phyloP scores from a whole-genome alignment of 2,113 vertebrate species.

The Stictonetta naevosa region DNA sequence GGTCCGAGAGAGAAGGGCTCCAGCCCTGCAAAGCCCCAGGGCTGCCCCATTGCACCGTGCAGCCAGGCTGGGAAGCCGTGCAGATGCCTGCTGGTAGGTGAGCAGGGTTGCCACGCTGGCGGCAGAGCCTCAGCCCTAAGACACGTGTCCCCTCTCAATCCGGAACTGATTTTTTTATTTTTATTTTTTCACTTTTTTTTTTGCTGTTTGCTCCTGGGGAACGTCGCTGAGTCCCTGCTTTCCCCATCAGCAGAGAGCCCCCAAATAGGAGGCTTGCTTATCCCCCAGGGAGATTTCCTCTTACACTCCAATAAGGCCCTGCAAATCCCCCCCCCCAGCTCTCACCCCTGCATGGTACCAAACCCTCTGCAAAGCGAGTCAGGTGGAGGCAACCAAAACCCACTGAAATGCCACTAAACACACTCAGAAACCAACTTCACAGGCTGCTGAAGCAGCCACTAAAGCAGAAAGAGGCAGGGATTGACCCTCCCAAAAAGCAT shows the following conservation, averaged over 20 bases:
- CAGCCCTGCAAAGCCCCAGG: not conserved
- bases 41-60: accelerated
- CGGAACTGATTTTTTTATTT: not conserved
- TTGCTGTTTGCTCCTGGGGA: not conserved
- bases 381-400: not conserved
- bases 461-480: not conserved
- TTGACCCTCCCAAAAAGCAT: not conserved
- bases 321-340: too few species aligned
- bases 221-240: too few species aligned
- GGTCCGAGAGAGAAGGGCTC: too few species aligned
- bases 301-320: too few species aligned
- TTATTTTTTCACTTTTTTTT: not conserved
- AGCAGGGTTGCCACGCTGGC: not conserved
- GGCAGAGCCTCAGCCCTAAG: too few species aligned
- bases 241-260: too few species aligned
- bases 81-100: not conserved
- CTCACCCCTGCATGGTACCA: too few species aligned
- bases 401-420: not conserved
- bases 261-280: too few species aligned
- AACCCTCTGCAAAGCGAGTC: too few species aligned
- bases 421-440: not conserved
- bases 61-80: not conserved
- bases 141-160: not conserved
- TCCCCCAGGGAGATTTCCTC: too few species aligned
- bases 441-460: not conserved